Evolutionary conservation across 2,797 vertebrate species (phyloP).

Genomic region (Intellagama lesueurii): DNA sequence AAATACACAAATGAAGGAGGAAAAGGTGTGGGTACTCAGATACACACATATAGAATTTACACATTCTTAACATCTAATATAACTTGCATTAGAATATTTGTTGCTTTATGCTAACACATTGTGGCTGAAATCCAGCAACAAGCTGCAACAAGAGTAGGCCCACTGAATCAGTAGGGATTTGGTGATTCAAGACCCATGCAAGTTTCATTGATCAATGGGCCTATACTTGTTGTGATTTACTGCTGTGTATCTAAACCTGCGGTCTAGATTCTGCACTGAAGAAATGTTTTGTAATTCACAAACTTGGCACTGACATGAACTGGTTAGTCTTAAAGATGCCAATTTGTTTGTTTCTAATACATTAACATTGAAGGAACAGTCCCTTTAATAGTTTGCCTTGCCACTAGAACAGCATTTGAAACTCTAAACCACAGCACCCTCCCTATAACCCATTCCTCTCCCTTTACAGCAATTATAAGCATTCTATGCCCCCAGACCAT

Average conservation of each 20-base stretch:
- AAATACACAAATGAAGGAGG: too few relatives aligned
- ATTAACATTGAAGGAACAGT: neutral
- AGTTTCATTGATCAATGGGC: too few relatives aligned
- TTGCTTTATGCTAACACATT: too few relatives aligned
- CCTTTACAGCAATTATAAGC: conserved; percentile 55
- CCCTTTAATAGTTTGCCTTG: neutral
- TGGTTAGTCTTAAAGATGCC: too few relatives aligned
- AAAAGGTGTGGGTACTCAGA: too few relatives aligned
- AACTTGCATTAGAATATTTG: too few relatives aligned
- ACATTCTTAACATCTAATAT: neutral
- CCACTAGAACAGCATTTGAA: neutral
- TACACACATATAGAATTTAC: neutral
- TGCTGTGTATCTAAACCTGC: neutral
- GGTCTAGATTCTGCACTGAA: too few relatives aligned
- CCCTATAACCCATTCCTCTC: conserved; percentile 20
- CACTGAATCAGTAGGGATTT: too few relatives aligned
- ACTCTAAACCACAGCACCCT: neutral
- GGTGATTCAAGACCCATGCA: too few relatives aligned
- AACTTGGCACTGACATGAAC: neutral
- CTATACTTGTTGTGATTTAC: neutral
- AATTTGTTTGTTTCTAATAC: neutral
- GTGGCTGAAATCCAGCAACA: too few relatives aligned
- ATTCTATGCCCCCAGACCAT: conserved; percentile 52
- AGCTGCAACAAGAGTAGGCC: too few relatives aligned
- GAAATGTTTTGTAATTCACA: neutral